Evolutionary conservation across 1,140 invertebrate species (phyloP).

Genomic region (Triops cancriformis): DNA sequence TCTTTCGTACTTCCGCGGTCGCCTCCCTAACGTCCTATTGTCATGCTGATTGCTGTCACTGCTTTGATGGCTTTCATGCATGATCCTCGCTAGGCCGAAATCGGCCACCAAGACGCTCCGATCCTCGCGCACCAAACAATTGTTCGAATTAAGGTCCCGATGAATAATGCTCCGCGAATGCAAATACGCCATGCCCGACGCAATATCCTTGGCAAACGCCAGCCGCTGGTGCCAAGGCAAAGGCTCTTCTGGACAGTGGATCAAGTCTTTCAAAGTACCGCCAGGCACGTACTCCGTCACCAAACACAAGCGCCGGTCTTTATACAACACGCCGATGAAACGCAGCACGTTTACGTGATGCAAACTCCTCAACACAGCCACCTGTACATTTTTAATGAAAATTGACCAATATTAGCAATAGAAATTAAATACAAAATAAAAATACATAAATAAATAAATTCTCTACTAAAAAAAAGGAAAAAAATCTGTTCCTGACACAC

Average conservation of each 20-base stretch:
- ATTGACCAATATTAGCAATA: too few species aligned
- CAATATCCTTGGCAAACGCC: constrained; percentile 80
- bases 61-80: constrained; percentile 46
- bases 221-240: constrained; percentile 75
- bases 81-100: constrained; percentile 85
- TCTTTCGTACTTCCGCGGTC: constrained; percentile 31
- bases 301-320: constrained; percentile 80
- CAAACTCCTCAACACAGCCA: constrained; percentile 76
- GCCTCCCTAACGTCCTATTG: constrained; percentile 28
- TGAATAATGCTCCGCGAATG: constrained; percentile 93
- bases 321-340: constrained; percentile 88
- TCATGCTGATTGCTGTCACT: neutral
- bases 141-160: constrained; percentile 91
- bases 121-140: constrained; percentile 85
- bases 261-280: constrained; percentile 75
- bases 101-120: constrained; percentile 87
- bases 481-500: too few species aligned
- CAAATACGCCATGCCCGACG: constrained; percentile 84
- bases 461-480: too few species aligned
- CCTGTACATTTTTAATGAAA: constrained; percentile 43
- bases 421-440: too few species aligned
- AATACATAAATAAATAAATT: too few species aligned
- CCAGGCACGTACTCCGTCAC: constrained; percentile 87
- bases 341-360: constrained; percentile 81
- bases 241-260: constrained; percentile 58